Base-by-base conservation (phyloP, 2,797 vertebrate species). In the Tiaroga cobitis region DNA sequence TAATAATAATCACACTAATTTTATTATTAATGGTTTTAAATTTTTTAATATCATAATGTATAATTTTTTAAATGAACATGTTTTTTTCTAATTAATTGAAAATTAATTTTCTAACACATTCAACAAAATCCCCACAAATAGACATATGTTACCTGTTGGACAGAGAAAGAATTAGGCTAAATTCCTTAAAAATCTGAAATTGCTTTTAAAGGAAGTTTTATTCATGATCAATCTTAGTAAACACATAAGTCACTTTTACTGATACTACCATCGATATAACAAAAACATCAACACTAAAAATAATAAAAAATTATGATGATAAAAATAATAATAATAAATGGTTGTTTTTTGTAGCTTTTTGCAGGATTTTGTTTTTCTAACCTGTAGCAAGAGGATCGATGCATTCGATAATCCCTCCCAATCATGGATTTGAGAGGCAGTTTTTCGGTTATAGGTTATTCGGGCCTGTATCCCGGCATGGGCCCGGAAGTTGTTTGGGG, bases 401-500 rank as follows among this genome's bases (percentile, higher is more conserved):
- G 92, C 90, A 83, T 92, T 95, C 95, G 93, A 85, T 90, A 82
- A 91, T 95, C 94, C 29, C 79, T 74, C 51, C 69, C 65, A 86
- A 93, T 94, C 92, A 89, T 73, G 88, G 88, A 87, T 83, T 92
- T 91, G 91, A 90, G 82, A 65, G 90, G n/a, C 59, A 65, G n/a
- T 56, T 79, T 70, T 26, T 84, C 83, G 83, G 75, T 70, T 78
- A 89, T 92, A 91, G 91, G 87, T 94, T 93, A 91, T 90, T 93
- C 87, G 88, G 81, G 94, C 92, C 95, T 96, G 94, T 92, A 93
- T 94, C 94, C 93, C 94, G 93, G 93, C 93, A 94, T 94, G 93
- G 94, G 94, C 93, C 95, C 95, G 95, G 95, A 96, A 96, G 95
- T 95, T 95, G 92, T 95, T 94, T 92, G 93, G 94, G 93, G 92